Evolutionary conservation across 2,797 vertebrate species (phyloP).

Genomic region (Brachyalestes nurse): DNA sequence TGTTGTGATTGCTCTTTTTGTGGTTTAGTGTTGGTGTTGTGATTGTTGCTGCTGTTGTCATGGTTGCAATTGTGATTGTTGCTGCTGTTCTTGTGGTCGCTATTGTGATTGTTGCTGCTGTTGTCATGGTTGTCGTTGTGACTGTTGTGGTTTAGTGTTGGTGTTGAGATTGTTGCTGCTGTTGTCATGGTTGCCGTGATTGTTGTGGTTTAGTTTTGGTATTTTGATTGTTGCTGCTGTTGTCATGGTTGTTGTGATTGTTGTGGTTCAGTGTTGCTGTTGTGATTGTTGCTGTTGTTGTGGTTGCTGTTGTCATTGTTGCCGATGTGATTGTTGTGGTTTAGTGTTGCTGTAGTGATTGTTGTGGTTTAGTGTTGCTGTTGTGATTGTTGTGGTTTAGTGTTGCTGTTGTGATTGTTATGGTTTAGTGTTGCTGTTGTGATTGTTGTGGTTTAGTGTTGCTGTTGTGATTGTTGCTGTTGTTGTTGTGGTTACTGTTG

Average conservation of each 20-base stretch:
- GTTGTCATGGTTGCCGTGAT: neutral
- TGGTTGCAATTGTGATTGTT: neutral
- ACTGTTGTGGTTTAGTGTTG: neutral
- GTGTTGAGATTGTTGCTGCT: neutral
- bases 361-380: neutral
- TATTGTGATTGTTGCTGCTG: too few relatives aligned
- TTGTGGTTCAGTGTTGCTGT: too few relatives aligned
- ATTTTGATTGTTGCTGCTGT: too few relatives aligned
- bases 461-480: neutral
- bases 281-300: too few relatives aligned
- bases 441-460: neutral
- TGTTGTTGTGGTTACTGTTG: neutral
- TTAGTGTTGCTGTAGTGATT: neutral
- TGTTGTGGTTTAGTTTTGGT: too few relatives aligned
- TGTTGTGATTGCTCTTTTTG: too few relatives aligned
- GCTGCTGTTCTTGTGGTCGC: neutral
- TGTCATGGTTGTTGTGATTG: too few relatives aligned
- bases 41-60: too few relatives aligned
- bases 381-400: neutral
- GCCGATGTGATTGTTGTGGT: neutral
- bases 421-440: neutral
- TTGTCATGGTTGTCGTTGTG: neutral
- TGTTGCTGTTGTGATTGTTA: neutral
- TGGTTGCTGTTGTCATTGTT: neutral
- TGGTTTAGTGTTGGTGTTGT: too few relatives aligned